Conservation (phyloP, 2,888 invertebrate genomes). For the Synergus japonicus region DNA sequence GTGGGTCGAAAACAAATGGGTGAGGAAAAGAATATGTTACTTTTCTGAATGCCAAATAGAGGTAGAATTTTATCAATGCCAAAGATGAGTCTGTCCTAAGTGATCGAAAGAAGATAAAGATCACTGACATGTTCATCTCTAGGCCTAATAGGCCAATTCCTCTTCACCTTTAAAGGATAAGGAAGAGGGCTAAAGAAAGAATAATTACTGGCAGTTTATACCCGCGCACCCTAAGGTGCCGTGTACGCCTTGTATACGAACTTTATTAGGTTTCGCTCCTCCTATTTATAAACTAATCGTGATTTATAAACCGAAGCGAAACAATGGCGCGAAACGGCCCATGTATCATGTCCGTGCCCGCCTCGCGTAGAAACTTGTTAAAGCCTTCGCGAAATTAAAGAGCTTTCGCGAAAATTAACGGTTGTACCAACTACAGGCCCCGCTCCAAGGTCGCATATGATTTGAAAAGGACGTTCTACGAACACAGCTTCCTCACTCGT, state of each 20-base stretch:
- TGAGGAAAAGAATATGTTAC: no score
- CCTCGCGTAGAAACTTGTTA: slow-evolving; percentile 63
- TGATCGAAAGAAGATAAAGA: neutral
- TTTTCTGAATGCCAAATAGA: no score
- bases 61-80: neutral
- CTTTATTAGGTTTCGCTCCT: slow-evolving; percentile 62
- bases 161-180: slow-evolving; percentile 46
- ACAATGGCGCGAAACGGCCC: slow-evolving; percentile 65
- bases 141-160: neutral
- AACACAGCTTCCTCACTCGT: slow-evolving; percentile 56
- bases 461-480: slow-evolving; percentile 52
- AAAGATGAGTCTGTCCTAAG: neutral
- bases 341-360: slow-evolving; percentile 65
- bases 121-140: slow-evolving; percentile 32
- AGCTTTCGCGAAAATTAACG: slow-evolving; percentile 66
- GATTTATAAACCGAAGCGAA: slow-evolving; percentile 73
- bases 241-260: slow-evolving; percentile 48
- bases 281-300: slow-evolving; percentile 74
- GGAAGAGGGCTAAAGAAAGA: slow-evolving; percentile 47
- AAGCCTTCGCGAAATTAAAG: slow-evolving; percentile 69
- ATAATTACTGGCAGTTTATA: slow-evolving; percentile 49
- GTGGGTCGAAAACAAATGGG: no score
- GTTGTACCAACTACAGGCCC: slow-evolving; percentile 15
- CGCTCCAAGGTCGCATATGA: slow-evolving; percentile 35
- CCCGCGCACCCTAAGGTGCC: slow-evolving; percentile 46